Percentiles rank a stretch among this genome's conserved stretches.
Evolutionary conservation across 2,888 invertebrate species (phyloP).

Genomic region (Pristionchus japonicus): DNA sequence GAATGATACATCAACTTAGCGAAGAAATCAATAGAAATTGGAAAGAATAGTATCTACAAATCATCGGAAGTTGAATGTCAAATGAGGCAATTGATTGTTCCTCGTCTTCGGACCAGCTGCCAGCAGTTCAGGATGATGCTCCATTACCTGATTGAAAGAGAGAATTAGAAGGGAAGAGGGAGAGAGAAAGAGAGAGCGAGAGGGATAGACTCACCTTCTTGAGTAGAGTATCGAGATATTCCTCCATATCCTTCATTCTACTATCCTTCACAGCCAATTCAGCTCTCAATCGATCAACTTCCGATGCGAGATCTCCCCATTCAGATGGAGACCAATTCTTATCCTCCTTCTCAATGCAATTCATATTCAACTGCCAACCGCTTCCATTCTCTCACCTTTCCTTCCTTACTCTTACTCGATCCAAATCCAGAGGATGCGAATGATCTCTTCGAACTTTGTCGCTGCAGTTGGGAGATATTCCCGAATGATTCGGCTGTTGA

Average conservation of each 20-base stretch:
- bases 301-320: constrained; percentile 43
- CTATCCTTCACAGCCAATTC: constrained; percentile 47
- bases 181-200: neutral
- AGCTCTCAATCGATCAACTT: constrained; percentile 45
- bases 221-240: constrained; percentile 36
- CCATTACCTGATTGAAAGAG: constrained; percentile 33
- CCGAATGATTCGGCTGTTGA: constrained; percentile 44
- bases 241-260: constrained; percentile 46
- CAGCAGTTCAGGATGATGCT: constrained; percentile 37
- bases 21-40: neutral
- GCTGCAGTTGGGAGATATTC: constrained; percentile 32
- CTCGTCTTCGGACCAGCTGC: constrained; percentile 21
- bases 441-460: constrained; percentile 42
- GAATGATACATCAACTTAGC: neutral
- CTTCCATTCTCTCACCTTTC: neutral
- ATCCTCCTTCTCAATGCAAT: neutral
- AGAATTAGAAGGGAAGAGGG: neutral
- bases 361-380: neutral
- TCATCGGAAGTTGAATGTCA: constrained; percentile 34
- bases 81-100: neutral
- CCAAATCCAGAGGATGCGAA: constrained; percentile 44
- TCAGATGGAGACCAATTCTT: constrained; percentile 12
- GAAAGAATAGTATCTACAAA: neutral
- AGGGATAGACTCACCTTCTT: constrained; percentile 25
- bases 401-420: constrained; percentile 38